phyloP scores from a whole-genome alignment of 2,888 invertebrate genomes.

The Odontocerum albicorne region DNA sequence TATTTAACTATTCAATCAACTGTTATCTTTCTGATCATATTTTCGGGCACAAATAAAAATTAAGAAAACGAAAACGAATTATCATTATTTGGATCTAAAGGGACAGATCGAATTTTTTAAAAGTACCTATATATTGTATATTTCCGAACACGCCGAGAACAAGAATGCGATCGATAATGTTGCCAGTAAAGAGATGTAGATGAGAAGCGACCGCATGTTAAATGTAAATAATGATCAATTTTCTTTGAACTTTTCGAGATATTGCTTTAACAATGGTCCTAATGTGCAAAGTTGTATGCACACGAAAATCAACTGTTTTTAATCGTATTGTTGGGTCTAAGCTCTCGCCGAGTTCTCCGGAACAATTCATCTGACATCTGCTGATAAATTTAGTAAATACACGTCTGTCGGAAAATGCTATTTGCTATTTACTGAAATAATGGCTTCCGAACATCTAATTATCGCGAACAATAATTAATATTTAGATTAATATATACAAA shows the following conservation, averaged over 20 bases:
- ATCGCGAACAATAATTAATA: conserved; percentile 33
- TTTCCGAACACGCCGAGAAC: conserved; percentile 38
- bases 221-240: conserved; percentile 45
- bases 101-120: too few species aligned
- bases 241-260: conserved; percentile 41
- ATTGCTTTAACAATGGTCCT: neutral
- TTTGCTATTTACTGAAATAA: conserved; percentile 62
- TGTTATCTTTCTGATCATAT: too few species aligned
- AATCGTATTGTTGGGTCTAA: conserved; percentile 17
- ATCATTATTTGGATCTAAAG: too few species aligned
- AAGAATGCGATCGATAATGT: conserved; percentile 47
- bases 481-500: conserved; percentile 25
- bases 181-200: conserved; percentile 45
- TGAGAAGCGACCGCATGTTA: conserved; percentile 31
- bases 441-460: conserved; percentile 54
- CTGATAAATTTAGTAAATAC: conserved; percentile 59
- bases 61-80: too few species aligned
- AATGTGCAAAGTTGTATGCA: conserved; percentile 6
- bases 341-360: conserved; percentile 10
- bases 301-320: conserved; percentile 24
- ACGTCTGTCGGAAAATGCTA: conserved; percentile 60
- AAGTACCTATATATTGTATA: too few species aligned
- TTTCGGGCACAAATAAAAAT: too few species aligned
- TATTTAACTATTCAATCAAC: too few species aligned
- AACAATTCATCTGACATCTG: conserved; percentile 47